phyloP scores from a whole-genome alignment of 30 jellyfish, hydroid and myxozoan species.

The Turritopsis dohrnii region DNA sequence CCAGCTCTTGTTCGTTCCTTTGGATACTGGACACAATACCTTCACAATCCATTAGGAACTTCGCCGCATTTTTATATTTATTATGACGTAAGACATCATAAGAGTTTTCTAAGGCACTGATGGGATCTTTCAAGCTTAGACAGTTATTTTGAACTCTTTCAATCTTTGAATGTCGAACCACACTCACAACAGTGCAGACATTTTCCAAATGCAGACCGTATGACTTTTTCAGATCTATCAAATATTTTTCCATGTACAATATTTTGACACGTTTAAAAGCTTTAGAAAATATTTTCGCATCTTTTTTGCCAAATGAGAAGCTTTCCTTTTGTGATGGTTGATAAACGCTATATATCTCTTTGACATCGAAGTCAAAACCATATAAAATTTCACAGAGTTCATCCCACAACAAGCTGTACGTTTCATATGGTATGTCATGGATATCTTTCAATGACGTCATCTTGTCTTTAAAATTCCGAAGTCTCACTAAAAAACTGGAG shows the following conservation, averaged over 20 bases:
- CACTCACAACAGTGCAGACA: conserved; percentile 29
- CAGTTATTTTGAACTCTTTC: neutral
- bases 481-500: conserved; percentile 19
- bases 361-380: conserved; percentile 13
- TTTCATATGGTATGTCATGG: neutral
- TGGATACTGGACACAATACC: neutral
- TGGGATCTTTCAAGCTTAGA: neutral
- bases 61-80: conserved; percentile 14
- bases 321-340: conserved; percentile 4
- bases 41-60: conserved; percentile 20
- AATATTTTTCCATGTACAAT: conserved; percentile 1
- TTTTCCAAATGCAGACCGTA: conserved; percentile 21
- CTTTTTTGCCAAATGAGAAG: neutral
- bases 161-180: conserved; percentile 11
- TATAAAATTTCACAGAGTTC: conserved; percentile 20
- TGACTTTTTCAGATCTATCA: neutral
- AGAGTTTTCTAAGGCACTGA: conserved; percentile 4
- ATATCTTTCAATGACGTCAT: conserved; percentile 11
- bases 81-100: conserved; percentile 1
- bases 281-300: neutral
- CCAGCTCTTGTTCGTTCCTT: conserved; percentile 17
- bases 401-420: conserved; percentile 14
- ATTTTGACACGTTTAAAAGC: neutral
- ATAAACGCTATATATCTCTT: neutral
- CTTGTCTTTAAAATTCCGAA: conserved; percentile 23